Base-by-base conservation (phyloP, 2,888 invertebrate genomes). In the Bombylius major region DNA sequence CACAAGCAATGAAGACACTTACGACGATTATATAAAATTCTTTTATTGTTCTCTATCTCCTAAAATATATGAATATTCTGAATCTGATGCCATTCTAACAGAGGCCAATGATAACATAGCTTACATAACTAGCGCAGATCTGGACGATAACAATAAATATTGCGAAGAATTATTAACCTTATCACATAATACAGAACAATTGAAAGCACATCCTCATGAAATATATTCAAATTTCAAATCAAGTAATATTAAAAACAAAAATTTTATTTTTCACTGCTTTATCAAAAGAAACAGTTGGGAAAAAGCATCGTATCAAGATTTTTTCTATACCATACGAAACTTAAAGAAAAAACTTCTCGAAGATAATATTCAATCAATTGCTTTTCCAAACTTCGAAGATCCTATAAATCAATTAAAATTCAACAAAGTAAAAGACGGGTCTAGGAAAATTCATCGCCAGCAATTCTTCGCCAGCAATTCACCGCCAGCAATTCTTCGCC, bases 371-470 rank as follows among this genome's bases (percentile, higher is more conserved):
- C 13, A 55, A 23, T 14, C 39, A 5, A 51, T 51, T 12, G 46
- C 55, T 39, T 13, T 55, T 12, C 46, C 55, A 14, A 55, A 45
- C 39, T 46, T 47, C 31, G 39, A 45, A 12, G 51, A 55, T 42
- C 11, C 36, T 50, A n/a, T 32, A n/a, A 51, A 55, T 36, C 47
- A 55, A 13, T 51, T 55, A 13, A 55, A 51, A 36, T 55, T 31
- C 13, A 60, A 60, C 14, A 53, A 53, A 34, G 8, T 46, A 3
- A 53, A 53, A n/a, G n/a, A n/a, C n/a, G n/a, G n/a, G n/a, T n/a
- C n/a, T n/a, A n/a, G n/a, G n/a, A n/a, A n/a, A n/a, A n/a, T n/a
- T n/a, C n/a, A n/a, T n/a, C n/a, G n/a, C n/a, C n/a, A n/a, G n/a
- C n/a, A n/a, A n/a, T n/a, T n/a, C n/a, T n/a, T n/a, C n/a, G n/a